Percentiles rank a stretch among this genome's conserved stretches.
These are phyloP conservation scores for Boulengeromyrus knoepffleri DNA, from an alignment of 2,113 vertebrate genomes.

Conservation along the genomic window DNA sequence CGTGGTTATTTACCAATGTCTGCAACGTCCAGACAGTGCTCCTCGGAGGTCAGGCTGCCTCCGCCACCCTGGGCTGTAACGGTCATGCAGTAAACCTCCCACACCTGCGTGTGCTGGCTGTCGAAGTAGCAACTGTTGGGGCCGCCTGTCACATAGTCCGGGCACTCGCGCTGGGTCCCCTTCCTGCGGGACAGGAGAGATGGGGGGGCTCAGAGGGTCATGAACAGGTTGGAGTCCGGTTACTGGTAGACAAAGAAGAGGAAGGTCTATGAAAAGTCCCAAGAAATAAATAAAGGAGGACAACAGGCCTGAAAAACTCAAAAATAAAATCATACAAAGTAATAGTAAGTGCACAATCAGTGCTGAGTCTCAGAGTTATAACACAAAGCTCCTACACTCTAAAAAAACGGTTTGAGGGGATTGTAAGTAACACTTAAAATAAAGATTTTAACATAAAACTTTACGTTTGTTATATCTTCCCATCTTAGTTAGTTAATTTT, in stretches of 20 bases:
- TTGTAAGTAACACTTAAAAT: too few relatives aligned
- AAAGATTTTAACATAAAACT: too few relatives aligned
- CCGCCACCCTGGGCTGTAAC: slow-evolving; percentile 46
- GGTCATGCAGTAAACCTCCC: slow-evolving; percentile 61
- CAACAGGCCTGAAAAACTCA: not conserved
- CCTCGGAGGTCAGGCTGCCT: slow-evolving; percentile 45
- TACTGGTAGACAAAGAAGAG: not conserved
- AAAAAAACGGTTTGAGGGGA: too few relatives aligned
- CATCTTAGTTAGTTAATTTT: too few relatives aligned
- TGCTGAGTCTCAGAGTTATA: not conserved
- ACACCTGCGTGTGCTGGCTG: slow-evolving; percentile 54
- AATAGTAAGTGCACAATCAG: not conserved
- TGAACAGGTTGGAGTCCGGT: not conserved
- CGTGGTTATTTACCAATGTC: slow-evolving; percentile 50
- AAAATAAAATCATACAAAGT: not conserved
- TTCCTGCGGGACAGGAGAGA: slow-evolving; percentile 35
- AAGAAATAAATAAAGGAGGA: not conserved
- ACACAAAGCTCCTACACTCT: not conserved
- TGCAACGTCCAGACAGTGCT: slow-evolving; percentile 60
- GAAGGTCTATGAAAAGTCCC: not conserved
- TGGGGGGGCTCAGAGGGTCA: not conserved
- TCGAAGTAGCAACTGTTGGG: slow-evolving; percentile 63
- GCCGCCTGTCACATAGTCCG: slow-evolving; percentile 53
- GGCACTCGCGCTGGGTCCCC: slow-evolving; percentile 46
- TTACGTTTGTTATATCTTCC: too few relatives aligned